phyloP scores from a whole-genome alignment of 2,797 vertebrate species.

The Leucoraja ocellata region DNA sequence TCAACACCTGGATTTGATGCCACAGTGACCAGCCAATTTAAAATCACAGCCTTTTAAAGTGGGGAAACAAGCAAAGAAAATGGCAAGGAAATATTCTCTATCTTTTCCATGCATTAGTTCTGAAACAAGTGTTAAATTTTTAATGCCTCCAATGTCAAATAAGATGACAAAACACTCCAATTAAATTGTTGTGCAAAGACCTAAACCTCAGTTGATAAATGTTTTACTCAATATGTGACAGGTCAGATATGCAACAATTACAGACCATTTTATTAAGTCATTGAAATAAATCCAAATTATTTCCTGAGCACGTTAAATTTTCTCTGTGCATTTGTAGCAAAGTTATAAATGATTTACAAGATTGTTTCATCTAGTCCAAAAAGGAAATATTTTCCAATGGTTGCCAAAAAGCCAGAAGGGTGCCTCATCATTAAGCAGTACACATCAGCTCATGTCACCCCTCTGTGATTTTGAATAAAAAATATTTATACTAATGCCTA shows the following conservation, averaged over 20 bases:
- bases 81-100: background rate
- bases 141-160: background rate
- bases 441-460: too few relatives aligned
- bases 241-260: background rate
- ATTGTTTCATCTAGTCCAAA: background rate
- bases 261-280: background rate
- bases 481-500: background rate
- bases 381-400: background rate
- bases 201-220: background rate
- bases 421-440: background rate
- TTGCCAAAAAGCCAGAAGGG: background rate
- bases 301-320: background rate
- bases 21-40: background rate
- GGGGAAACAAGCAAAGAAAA: background rate
- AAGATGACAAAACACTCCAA: background rate
- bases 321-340: background rate
- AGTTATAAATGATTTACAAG: constrained; percentile 2
- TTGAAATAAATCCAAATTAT: too few relatives aligned
- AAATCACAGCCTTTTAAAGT: background rate
- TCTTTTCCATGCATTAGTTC: background rate
- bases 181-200: background rate
- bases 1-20: background rate
- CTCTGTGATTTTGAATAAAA: background rate
- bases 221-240: background rate
- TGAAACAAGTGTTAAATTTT: background rate